A percentile compares a stretch with the other conserved stretches of the same genome.
Conservation (phyloP, 2,888 invertebrate genomes). For the Nebria salina region DNA sequence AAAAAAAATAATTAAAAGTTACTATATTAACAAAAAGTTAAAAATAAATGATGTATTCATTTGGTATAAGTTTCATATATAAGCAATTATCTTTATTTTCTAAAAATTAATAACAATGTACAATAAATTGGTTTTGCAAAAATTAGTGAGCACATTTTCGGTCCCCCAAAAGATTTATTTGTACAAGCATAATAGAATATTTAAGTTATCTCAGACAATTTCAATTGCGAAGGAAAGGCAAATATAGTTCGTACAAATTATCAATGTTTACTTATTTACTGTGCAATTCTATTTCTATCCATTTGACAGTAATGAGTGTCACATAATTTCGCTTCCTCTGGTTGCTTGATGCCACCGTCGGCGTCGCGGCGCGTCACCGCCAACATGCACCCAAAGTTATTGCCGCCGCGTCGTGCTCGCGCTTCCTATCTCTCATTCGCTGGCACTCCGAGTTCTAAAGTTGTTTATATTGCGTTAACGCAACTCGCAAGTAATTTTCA, state of each 20-base stretch:
- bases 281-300: not conserved
- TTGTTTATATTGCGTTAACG: slow-evolving; percentile 47
- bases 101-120: too few species aligned
- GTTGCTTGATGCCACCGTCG: not conserved
- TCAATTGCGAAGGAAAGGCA: not conserved
- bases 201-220: too few species aligned
- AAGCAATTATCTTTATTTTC: too few species aligned
- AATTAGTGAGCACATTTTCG: too few species aligned
- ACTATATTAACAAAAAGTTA: too few species aligned
- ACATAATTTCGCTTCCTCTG: slow-evolving; percentile 31
- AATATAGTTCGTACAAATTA: not conserved
- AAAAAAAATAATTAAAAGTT: too few species aligned
- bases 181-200: too few species aligned
- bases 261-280: not conserved
- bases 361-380: not conserved
- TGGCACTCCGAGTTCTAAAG: slow-evolving; percentile 24
- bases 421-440: not conserved
- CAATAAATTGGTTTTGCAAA: too few species aligned
- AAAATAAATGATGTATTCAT: too few species aligned
- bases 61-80: too few species aligned
- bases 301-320: slow-evolving; percentile 15
- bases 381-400: slow-evolving; percentile 15
- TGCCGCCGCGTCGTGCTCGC: not conserved
- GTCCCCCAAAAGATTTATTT: too few species aligned
- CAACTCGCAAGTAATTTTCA: slow-evolving; percentile 44